Evolutionary conservation across 1,140 invertebrate genomes (phyloP).

Genomic region (Eurosta solidaginis): DNA sequence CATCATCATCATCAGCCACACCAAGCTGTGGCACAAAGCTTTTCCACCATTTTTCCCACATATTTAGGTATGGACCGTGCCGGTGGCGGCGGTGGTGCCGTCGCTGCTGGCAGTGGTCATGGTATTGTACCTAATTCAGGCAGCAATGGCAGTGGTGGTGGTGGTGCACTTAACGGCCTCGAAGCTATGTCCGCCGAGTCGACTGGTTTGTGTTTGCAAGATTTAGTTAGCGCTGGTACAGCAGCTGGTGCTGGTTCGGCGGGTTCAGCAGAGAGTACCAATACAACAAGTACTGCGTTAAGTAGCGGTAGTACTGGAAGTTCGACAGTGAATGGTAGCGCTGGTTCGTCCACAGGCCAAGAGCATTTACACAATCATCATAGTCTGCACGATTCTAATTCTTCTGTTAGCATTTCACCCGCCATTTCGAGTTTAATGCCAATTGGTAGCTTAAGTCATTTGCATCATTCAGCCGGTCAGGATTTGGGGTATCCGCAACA

Average conservation of each 20-base stretch:
- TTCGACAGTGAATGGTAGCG: slow-evolving; percentile 48
- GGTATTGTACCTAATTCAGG: slow-evolving; percentile 60
- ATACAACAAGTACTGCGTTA: slow-evolving; percentile 52
- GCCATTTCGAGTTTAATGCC: slow-evolving; percentile 70
- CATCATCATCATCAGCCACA: slow-evolving; percentile 55
- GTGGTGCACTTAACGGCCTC: slow-evolving; percentile 68
- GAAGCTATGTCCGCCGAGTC: slow-evolving; percentile 58
- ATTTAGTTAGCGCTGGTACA: slow-evolving; percentile 66
- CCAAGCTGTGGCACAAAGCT: slow-evolving; percentile 55
- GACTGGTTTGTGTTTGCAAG: slow-evolving; percentile 71
- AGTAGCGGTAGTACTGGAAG: slow-evolving; percentile 61
- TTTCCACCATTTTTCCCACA: slow-evolving; percentile 59
- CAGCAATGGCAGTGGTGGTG: slow-evolving; percentile 61
- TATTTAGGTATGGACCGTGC: slow-evolving; percentile 58
- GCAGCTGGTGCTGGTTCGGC: slow-evolving; percentile 60
- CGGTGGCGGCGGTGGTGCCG: slow-evolving; percentile 50
- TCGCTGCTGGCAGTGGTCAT: slow-evolving; percentile 47
- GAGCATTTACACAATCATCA: slow-evolving; percentile 62
- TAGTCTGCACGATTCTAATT: slow-evolving; percentile 67
- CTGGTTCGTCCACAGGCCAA: slow-evolving; percentile 54
- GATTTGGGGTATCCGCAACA: slow-evolving; percentile 63
- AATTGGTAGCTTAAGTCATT: slow-evolving; percentile 64
- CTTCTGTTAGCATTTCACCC: slow-evolving; percentile 69
- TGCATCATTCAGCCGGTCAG: slow-evolving; percentile 55
- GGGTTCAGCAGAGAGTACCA: slow-evolving; percentile 53